Base-by-base conservation (phyloP, 2,888 invertebrate species). In the Lutraria lutraria region DNA sequence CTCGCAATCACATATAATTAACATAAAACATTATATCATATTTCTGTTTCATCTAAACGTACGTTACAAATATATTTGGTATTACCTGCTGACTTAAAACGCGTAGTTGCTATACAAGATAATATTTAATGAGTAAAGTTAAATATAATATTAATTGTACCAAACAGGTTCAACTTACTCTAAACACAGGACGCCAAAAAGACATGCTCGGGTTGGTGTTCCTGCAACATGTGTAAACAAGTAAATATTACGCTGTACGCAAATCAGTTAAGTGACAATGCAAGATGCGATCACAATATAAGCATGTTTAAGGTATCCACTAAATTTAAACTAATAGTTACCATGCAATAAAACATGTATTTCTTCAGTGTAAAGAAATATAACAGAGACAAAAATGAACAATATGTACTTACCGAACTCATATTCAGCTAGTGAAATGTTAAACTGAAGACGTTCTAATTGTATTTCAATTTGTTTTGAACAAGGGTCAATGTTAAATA, bases 401-500 rank as follows among this genome's bases (percentile, higher is more conserved):
- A 19, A 19, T 16, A n/a, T n/a, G 3, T 76, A 76, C 87, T 63
- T 56, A 90, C 91, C 89, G 76, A 43, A 83, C 8, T 83, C 68
- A 31, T 79, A 91, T 1, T 87, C 85, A 13, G 34, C 54, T 3
- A 91, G 34, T 1, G 83, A 68, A 19, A 89, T 89, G n/a, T 85
- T 89, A 90, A 68, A 88, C 79, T 83, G 86, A 25, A 81, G 85
- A 29, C 82, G 91, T 87, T 94, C 94, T 43, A 94, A 85, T n/a
- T 88, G 91, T 21, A 94, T 79, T 34, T 88, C 89, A 3, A 94
- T 86, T 15, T 82, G 88, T 25, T 92, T 92, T 34, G 91, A 72
- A 81, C 94, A 94, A 43, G 92, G 89, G 86, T 94, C 92, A 15
- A 94, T 76, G 60, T 91, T 85, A 6, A 94, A 68, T n/a, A 88